phyloP scores from a whole-genome alignment of 2,888 invertebrate genomes.

The Germaria angustata region DNA sequence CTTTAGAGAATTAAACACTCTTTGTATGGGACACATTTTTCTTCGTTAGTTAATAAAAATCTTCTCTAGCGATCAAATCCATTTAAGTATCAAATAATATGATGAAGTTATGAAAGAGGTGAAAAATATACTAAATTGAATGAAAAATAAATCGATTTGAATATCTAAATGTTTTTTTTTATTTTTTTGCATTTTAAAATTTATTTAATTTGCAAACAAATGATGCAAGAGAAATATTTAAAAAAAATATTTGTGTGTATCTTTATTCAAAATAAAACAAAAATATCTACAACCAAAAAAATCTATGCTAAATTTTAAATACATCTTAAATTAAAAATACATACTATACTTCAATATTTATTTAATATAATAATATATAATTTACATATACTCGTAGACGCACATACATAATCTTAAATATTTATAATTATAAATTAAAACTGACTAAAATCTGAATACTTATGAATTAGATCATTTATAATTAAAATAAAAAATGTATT shows the following conservation, averaged over 20 bases:
- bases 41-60: too few species aligned
- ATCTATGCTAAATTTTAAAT: slow-evolving; percentile 47
- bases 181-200: too few species aligned
- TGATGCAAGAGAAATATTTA: neutral
- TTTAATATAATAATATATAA: slow-evolving; percentile 27
- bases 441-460: slow-evolving; percentile 66
- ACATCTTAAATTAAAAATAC: slow-evolving; percentile 41
- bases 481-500: slow-evolving; percentile 41
- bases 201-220: neutral
- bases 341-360: slow-evolving; percentile 8
- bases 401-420: neutral
- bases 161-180: too few species aligned
- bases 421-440: slow-evolving; percentile 48
- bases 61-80: too few species aligned
- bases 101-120: too few species aligned
- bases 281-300: slow-evolving; percentile 54
- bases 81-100: too few species aligned
- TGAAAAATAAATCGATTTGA: too few species aligned
- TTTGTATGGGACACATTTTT: too few species aligned
- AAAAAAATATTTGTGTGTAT: neutral
- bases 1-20: too few species aligned
- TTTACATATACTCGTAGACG: slow-evolving; percentile 5
- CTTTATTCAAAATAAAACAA: slow-evolving; percentile 59
- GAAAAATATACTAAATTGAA: too few species aligned
- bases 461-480: slow-evolving; percentile 34